Evolutionary conservation across 1,140 invertebrate genomes (phyloP), one percentile per base, ranked within the genome.

Genomic region (Drosophila ambigua): DNA sequence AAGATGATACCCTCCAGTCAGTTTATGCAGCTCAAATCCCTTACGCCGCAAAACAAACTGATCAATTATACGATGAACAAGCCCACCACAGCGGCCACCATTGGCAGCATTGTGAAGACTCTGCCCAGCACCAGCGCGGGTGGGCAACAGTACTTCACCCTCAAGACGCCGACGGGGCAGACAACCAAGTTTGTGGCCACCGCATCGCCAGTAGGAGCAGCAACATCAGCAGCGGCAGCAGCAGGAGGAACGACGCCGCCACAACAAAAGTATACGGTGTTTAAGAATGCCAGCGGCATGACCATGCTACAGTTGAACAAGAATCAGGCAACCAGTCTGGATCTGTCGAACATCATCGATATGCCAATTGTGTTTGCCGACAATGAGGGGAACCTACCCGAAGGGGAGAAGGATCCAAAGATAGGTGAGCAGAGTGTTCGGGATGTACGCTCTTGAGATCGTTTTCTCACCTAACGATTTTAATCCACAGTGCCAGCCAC

Each of bases 341-440:
- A 94, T 69, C 91, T 95, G 8, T 94, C 94, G 39, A 95, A 94
- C 76, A 95, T 95, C 43, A 91, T 95, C 51, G 94, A 95, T 69
- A 93, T 95, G 74, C 94, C 94, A 5, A 95, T 95, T 72, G 94
- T 95, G 24, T 95, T 95, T 90, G 94, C 94, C 2, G 94, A 95
- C 67, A 94, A 94, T 66, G 94, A 94, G 23, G 91, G 91, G 7
- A 92, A 90, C 52, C 74, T 92, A 15, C 65, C 83, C 2, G 83
- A 78, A 7, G 59, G 82, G 9, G 57, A 73, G 35, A 43, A 84
- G 15, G 48, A 59, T 0, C 24, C 46, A 0, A 84, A 79, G 24
- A 39, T 65, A 51, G 65, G 79, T 83, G 9, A 39, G 35, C 2
- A 16, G 35, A 2, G 4, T 16, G 31, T 50, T 13, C 0, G 4